phyloP scores from a whole-genome alignment of 2,113 vertebrate species.

The Paramisgurnus dabryanus region DNA sequence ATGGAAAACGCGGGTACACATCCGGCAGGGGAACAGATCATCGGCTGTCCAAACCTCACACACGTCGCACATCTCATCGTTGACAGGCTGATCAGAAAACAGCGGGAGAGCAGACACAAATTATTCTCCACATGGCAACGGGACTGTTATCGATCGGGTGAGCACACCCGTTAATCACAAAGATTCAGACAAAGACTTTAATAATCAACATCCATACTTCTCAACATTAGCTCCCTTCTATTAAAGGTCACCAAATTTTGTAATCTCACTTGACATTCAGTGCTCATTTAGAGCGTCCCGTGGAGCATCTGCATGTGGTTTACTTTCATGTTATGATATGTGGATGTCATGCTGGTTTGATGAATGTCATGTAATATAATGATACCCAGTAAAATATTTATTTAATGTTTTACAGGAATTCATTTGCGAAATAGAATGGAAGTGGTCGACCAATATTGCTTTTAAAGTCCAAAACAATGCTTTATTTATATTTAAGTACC shows the following conservation, averaged over 20 bases:
- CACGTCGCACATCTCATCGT: conserved; percentile 93
- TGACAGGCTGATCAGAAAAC: conserved; percentile 74
- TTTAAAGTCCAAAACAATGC: too few relatives aligned
- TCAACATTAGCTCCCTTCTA: conserved; percentile 20
- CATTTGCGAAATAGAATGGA: background rate
- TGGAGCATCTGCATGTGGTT: conserved; percentile 33
- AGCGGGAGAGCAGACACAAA: conserved; percentile 27
- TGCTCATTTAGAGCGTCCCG: conserved; percentile 23
- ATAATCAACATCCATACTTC: conserved; percentile 31
- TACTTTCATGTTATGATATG: conserved; percentile 24
- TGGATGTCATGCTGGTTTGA: conserved; percentile 8
- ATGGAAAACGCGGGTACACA: conserved; percentile 91
- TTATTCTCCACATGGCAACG: background rate
- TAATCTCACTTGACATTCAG: conserved; percentile 34
- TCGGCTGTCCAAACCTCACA: conserved; percentile 97
- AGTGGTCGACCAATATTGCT: too few relatives aligned
- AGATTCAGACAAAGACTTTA: conserved; percentile 1
- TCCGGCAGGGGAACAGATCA: conserved; percentile 89
- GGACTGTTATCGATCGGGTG: background rate
- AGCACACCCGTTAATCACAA: background rate
- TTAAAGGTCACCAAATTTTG: conserved; percentile 29
- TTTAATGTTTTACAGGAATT: background rate
- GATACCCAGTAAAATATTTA: background rate
- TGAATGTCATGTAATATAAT: background rate
- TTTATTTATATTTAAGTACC: too few relatives aligned